Conservation (phyloP, 2,113 vertebrate genomes). For the Micromys minutus region DNA sequence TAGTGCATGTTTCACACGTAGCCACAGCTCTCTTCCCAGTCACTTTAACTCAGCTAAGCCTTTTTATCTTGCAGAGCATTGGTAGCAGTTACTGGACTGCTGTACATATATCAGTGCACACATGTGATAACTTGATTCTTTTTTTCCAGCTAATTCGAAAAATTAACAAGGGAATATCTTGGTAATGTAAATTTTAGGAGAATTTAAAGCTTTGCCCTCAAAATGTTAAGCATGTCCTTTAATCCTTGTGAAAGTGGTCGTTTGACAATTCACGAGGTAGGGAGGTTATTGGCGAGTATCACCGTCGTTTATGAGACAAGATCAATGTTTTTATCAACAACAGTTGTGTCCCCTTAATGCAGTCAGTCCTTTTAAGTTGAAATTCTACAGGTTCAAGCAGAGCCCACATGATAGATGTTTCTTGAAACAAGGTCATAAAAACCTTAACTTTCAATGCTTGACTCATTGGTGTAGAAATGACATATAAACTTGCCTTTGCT, state of each 20-base stretch:
- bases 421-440: not conserved
- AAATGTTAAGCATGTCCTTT: constrained; percentile 28
- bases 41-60: not conserved
- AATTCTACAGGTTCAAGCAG: not conserved
- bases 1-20: constrained; percentile 34
- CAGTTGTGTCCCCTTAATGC: not conserved
- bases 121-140: not conserved
- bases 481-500: not conserved
- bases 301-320: not conserved
- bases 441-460: not conserved
- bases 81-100: constrained; percentile 22
- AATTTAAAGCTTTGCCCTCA: constrained; percentile 1
- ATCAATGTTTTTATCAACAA: not conserved
- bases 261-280: not conserved
- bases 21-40: not conserved
- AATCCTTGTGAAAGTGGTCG: constrained; percentile 28
- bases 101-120: not conserved
- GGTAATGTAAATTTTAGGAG: constrained; percentile 13
- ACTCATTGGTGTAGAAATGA: not conserved
- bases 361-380: not conserved
- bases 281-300: not conserved
- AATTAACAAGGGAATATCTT: not conserved
- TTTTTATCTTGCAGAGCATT: constrained; percentile 16
- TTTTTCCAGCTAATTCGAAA: constrained; percentile 21
- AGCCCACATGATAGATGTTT: not conserved